Evolutionary conservation across 2,113 vertebrate species (phyloP).

Genomic region (Electrona antarctica): DNA sequence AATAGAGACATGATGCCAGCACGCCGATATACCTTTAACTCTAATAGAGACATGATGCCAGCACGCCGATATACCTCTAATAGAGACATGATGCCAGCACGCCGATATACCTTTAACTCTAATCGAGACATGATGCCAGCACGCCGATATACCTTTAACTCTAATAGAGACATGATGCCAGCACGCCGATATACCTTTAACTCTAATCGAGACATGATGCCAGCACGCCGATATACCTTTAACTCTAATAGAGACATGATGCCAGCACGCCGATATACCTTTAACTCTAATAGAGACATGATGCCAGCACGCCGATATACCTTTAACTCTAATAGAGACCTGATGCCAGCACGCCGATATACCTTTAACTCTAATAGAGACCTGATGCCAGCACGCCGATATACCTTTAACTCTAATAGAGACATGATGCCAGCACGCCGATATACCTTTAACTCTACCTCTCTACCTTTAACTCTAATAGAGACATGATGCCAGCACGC

Average conservation of each 20-base stretch:
- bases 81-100: conserved; percentile 50
- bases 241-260: conserved; percentile 57
- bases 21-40: conserved; percentile 45
- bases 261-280: conserved; percentile 41
- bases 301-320: conserved; percentile 34
- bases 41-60: conserved; percentile 54
- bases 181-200: conserved; percentile 42
- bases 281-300: conserved; percentile 58
- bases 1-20: conserved; percentile 53
- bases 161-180: conserved; percentile 54
- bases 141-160: conserved; percentile 45
- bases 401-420: conserved; percentile 59
- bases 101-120: conserved; percentile 45
- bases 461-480: no score
- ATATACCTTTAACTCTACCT: conserved; percentile 55
- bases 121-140: conserved; percentile 51
- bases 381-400: conserved; percentile 36
- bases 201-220: conserved; percentile 54
- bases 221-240: conserved; percentile 44
- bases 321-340: conserved; percentile 63
- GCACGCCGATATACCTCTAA: conserved; percentile 41
- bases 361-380: conserved; percentile 58
- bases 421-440: conserved; percentile 41
- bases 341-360: conserved; percentile 40
- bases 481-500: conserved; percentile 47